Evolutionary conservation across 2,888 invertebrate genomes (phyloP).

Genomic region (Melanostoma mellinum): DNA sequence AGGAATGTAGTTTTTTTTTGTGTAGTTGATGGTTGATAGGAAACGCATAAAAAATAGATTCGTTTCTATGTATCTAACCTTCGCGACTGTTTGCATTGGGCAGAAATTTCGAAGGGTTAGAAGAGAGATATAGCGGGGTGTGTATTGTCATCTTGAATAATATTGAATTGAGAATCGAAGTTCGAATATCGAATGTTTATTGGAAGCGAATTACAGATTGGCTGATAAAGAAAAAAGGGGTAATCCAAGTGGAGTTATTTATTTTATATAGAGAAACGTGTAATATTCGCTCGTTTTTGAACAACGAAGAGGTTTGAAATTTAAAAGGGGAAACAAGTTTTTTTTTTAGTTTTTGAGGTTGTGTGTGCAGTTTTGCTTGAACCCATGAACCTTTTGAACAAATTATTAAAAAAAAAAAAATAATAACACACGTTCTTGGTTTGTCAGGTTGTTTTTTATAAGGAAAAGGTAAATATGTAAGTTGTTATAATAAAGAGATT

Average conservation of each 20-base stretch:
- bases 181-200: slow-evolving; percentile 63
- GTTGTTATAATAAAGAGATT: no score
- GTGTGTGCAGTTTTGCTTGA: no score
- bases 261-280: slow-evolving; percentile 19
- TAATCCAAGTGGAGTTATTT: slow-evolving; percentile 1
- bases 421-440: no score
- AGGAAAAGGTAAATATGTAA: no score
- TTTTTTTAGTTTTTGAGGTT: no score
- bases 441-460: no score
- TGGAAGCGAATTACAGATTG: slow-evolving; percentile 48
- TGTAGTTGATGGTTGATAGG: slow-evolving; percentile 39
- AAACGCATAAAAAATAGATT: slow-evolving; percentile 60
- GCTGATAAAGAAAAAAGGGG: slow-evolving; percentile 28
- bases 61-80: slow-evolving; percentile 65
- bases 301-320: slow-evolving; percentile 12
- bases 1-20: slow-evolving; percentile 44
- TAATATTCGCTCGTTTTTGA: slow-evolving; percentile 32
- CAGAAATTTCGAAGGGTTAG: slow-evolving; percentile 62
- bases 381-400: no score
- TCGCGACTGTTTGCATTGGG: slow-evolving; percentile 70
- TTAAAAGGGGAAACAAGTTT: no score
- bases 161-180: slow-evolving; percentile 24
- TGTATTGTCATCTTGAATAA: slow-evolving; percentile 32
- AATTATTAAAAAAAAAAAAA: no score
- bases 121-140: slow-evolving; percentile 58